Base-by-base conservation (phyloP, 2,888 invertebrate genomes). In the Syrphus vitripennis region DNA sequence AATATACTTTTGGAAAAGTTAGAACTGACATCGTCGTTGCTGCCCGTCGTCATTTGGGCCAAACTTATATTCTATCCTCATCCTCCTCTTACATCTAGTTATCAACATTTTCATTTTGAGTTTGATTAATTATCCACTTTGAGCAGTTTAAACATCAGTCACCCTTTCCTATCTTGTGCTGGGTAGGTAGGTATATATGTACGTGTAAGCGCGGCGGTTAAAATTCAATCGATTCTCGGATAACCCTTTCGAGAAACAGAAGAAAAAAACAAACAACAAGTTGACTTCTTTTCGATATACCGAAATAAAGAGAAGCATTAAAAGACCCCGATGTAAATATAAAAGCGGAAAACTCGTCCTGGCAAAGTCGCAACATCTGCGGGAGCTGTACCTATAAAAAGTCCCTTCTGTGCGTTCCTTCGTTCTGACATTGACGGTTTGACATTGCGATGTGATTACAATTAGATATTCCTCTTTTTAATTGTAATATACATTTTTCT, bases 101-200 rank as follows among this genome's bases (percentile, higher is more conserved):
- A 86, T 77, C 82, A 78, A 78, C 74, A 69, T 86, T 86, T 78
- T 78, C 86, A 86, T 86, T 82, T 82, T 86, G 86, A 86, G 67
- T 86, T 86, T 86, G 86, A 86, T 86, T 86, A 86, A 86, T 86
- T 86, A 71, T 70, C 70, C 70, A 59, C 70, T 70, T 72, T 70
- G 70, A 82, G 72, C 53, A 77, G 72, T 77, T 81, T 70, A 26
- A 45, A 65, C 65, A 65, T 65, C 67, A 57, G 40, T 75, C 77
- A 82, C 77, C 82, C 86, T 65, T 74, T 72, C 57, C 63, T 45
- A 42, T 24, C 24, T 21, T 19, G n/a, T n/a, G n/a, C 31, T 63
- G 10, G 29, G 21, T n/a, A 21, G 4, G 9, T 21, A 4, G 48
- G 29, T 45, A 34, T 10, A 10, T 42, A 12, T 19, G 48, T 53